Conservation (phyloP, 1,140 invertebrate genomes). For the Nasonia vitripennis region DNA sequence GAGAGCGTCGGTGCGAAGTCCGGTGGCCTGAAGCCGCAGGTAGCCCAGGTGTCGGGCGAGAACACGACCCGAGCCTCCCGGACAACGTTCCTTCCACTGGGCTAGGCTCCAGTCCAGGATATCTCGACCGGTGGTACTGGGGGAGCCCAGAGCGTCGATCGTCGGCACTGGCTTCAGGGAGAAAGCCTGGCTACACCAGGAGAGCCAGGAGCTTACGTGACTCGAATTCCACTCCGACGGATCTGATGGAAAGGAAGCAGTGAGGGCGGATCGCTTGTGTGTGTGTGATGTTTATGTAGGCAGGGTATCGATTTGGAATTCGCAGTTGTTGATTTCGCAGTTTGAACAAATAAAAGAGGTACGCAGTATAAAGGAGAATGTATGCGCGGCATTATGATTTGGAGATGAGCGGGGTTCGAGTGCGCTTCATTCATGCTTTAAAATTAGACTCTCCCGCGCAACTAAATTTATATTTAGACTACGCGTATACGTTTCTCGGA, state of each 20-base stretch:
- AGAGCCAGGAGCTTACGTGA: conserved; percentile 81
- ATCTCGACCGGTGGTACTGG: conserved; percentile 40
- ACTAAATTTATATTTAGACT: conserved; percentile 17
- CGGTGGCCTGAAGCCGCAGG: conserved; percentile 65
- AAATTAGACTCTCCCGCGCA: background rate
- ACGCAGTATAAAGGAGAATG: no score
- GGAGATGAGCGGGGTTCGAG: background rate
- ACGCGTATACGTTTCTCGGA: background rate
- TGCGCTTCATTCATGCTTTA: background rate
- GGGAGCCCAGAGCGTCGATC: background rate
- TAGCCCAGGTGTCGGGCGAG: conserved; percentile 67
- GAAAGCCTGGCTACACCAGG: conserved; percentile 80
- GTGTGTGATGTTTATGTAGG: no score
- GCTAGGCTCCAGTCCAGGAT: conserved; percentile 34
- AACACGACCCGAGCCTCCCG: conserved; percentile 51
- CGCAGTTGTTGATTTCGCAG: no score
- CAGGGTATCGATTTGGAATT: no score
- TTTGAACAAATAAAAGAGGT: no score
- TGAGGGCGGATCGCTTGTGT: background rate
- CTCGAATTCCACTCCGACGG: conserved; percentile 78
- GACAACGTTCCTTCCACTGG: conserved; percentile 19
- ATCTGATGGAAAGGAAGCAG: conserved; percentile 69
- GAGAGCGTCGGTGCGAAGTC: conserved; percentile 60
- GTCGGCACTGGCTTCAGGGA: conserved; percentile 66
- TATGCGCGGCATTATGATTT: no score